These are phyloP conservation scores for Julus scanicus DNA, from an alignment of 2,888 invertebrate species.

Conservation along the genomic window DNA sequence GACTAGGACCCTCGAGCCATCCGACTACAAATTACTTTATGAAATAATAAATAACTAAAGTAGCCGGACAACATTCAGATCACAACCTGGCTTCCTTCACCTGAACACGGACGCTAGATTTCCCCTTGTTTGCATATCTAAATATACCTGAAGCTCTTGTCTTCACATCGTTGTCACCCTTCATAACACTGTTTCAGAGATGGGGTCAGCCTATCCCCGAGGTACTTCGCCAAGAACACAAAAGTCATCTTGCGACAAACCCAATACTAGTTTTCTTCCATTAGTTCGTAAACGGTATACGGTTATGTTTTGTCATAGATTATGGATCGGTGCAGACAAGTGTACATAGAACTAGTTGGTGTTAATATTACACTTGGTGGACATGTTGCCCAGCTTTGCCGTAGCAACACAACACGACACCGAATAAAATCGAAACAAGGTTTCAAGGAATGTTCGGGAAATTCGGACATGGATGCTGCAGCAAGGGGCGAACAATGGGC, in stretches of 20 bases:
- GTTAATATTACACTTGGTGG: background rate
- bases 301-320: background rate
- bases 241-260: background rate
- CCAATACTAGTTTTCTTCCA: background rate
- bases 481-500: background rate
- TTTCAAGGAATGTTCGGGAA: background rate
- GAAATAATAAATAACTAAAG: constrained; percentile 40
- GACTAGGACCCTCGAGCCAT: background rate
- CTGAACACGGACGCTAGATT: background rate
- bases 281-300: too few species aligned
- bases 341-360: background rate
- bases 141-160: background rate
- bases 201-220: constrained; percentile 23
- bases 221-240: background rate
- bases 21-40: constrained; percentile 28
- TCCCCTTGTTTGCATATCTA: background rate
- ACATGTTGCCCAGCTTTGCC: constrained; percentile 11
- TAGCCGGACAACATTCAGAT: background rate
- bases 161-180: background rate
- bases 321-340: background rate
- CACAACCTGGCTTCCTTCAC: background rate
- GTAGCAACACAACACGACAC: background rate
- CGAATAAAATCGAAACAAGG: background rate
- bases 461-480: background rate
- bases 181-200: background rate